These are phyloP conservation scores for western clawed frog (Xenopus tropicalis) DNA, from an alignment of 2,113 vertebrate species.

Conservation along the genomic window DNA sequence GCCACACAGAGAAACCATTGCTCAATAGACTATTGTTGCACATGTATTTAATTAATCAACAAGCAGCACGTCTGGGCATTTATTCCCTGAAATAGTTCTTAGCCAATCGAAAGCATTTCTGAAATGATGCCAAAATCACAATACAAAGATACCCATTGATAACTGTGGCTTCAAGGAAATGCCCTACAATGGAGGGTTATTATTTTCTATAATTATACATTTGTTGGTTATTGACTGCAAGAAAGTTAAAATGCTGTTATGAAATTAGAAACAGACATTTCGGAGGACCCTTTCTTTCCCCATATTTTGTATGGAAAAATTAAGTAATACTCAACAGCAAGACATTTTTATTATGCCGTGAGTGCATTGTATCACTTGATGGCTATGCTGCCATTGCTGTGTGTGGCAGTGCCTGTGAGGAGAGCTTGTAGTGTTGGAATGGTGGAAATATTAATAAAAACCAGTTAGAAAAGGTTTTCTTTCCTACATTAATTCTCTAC, in stretches of 20 bases:
- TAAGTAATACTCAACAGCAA: too few species aligned
- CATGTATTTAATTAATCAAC: constrained; percentile 17
- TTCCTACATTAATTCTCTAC: too few species aligned
- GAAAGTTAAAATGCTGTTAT: background rate
- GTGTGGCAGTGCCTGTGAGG: too few species aligned
- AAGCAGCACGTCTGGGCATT: constrained; percentile 19
- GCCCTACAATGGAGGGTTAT: background rate
- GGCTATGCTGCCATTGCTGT: too few species aligned
- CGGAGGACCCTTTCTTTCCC: background rate
- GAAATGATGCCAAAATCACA: constrained; percentile 8
- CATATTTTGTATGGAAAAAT: too few species aligned
- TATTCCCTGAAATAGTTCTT: constrained; percentile 8
- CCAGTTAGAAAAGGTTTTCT: too few species aligned
- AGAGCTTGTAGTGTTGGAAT: too few species aligned
- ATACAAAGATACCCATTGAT: constrained; percentile 20
- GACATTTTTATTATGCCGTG: too few species aligned
- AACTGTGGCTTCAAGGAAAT: background rate
- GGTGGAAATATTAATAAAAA: too few species aligned
- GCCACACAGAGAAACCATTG: background rate
- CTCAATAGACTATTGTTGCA: constrained; percentile 16
- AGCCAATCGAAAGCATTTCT: constrained; percentile 11
- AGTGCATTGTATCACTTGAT: too few species aligned
- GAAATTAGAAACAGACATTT: background rate
- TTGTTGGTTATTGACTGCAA: background rate
- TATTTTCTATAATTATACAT: background rate